phyloP scores from a whole-genome alignment of 2,113 vertebrate species.

The Mormyrus lacerda region DNA sequence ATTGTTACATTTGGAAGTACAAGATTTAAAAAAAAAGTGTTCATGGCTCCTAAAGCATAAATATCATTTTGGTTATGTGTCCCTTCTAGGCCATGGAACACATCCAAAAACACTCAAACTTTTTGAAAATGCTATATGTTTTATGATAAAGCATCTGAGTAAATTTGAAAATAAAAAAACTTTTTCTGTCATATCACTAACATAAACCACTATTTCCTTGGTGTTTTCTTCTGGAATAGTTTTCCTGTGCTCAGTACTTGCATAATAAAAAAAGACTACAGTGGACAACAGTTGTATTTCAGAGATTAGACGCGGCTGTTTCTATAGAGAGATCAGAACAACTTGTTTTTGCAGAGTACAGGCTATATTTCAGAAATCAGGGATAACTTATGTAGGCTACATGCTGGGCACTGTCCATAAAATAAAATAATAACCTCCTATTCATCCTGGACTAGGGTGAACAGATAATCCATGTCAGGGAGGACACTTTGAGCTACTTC shows the following conservation, averaged over 20 bases:
- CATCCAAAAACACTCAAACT: neutral
- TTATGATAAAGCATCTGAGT: neutral
- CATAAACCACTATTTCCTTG: neutral
- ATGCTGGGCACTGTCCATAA: neutral
- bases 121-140: neutral
- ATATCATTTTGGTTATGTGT: neutral
- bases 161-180: neutral
- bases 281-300: neutral
- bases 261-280: neutral
- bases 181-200: neutral
- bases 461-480: too few relatives aligned
- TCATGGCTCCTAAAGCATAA: neutral
- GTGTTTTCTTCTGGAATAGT: neutral
- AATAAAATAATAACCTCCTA: neutral
- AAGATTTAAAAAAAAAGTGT: too few relatives aligned
- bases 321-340: neutral
- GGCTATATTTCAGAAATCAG: neutral
- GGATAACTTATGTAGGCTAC: neutral
- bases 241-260: neutral
- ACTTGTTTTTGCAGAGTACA: neutral
- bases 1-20: neutral
- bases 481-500: too few relatives aligned
- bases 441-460: too few relatives aligned
- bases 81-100: neutral
- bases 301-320: neutral